A percentile compares a stretch with the other conserved stretches of the same genome.
These are phyloP conservation scores for Cephalopterus ornatus DNA, from an alignment of 2,113 vertebrate species.

Conservation along the genomic window DNA sequence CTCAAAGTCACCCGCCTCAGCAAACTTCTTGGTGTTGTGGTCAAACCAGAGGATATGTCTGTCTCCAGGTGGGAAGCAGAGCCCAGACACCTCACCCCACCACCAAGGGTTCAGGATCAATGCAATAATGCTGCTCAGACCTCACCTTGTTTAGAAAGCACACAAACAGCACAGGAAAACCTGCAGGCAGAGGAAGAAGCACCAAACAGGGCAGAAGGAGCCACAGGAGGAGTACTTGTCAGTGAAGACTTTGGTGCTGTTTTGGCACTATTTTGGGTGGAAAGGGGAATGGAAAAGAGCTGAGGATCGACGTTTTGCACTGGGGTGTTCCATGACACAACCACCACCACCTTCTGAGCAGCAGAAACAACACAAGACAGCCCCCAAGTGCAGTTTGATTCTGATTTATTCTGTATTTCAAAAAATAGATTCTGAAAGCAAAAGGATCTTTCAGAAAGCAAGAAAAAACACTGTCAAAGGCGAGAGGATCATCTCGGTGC, in stretches of 20 bases:
- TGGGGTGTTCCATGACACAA: accelerated
- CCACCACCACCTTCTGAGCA: accelerated
- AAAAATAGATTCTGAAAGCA: background rate
- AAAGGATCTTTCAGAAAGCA: background rate
- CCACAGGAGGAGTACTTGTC: background rate
- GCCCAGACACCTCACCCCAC: background rate
- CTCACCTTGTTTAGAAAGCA: background rate
- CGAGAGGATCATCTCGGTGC: background rate
- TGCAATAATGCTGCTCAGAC: background rate
- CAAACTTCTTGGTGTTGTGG: background rate
- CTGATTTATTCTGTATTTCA: background rate
- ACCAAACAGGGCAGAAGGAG: background rate
- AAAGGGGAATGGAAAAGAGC: background rate
- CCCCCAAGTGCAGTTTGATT: accelerated
- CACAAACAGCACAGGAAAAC: background rate
- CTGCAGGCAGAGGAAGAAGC: background rate
- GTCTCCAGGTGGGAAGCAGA: background rate
- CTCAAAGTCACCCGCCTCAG: background rate
- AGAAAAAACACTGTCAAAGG: background rate
- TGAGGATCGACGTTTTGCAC: background rate
- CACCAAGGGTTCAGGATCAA: background rate
- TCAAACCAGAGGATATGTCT: background rate
- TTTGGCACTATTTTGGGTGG: background rate
- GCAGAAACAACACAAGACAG: background rate
- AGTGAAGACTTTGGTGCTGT: background rate